Conservation (phyloP, 2,888 invertebrate genomes). For the Gymnocheta viridis region DNA sequence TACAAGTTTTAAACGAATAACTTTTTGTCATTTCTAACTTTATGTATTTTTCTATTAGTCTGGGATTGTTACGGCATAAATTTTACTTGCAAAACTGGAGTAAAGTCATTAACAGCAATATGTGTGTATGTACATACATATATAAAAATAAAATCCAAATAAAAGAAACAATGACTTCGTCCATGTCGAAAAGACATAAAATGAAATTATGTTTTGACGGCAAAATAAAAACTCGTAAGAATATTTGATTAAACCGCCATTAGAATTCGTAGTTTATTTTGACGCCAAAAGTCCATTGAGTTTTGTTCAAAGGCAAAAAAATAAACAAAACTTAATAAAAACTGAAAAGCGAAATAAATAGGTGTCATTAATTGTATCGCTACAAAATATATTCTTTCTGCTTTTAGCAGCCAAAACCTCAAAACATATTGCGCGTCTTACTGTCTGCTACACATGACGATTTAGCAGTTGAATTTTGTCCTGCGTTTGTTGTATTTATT, state of each 20-base stretch:
- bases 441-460: conserved; percentile 39
- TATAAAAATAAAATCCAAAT: not conserved
- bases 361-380: conserved; percentile 35
- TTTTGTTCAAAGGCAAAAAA: no score
- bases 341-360: conserved; percentile 5
- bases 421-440: conserved; percentile 38
- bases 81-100: conserved; percentile 50
- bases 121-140: no score
- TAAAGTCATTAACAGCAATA: conserved; percentile 40
- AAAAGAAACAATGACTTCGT: conserved; percentile 29
- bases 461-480: conserved; percentile 12
- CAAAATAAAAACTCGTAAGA: conserved; percentile 11
- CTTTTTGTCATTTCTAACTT: conserved; percentile 23
- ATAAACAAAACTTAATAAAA: conserved; percentile 32
- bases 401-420: not conserved
- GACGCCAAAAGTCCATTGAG: conserved; percentile 64
- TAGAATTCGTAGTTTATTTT: conserved; percentile 48
- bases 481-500: not conserved
- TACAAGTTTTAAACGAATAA: not conserved
- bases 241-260: not conserved
- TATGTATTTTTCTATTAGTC: not conserved
- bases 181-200: conserved; percentile 42
- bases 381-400: conserved; percentile 16
- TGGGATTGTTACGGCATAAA: conserved; percentile 43
- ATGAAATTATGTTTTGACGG: conserved; percentile 59